Base-by-base conservation (phyloP, 2,113 vertebrate genomes). In the Saccopteryx leptura region DNA sequence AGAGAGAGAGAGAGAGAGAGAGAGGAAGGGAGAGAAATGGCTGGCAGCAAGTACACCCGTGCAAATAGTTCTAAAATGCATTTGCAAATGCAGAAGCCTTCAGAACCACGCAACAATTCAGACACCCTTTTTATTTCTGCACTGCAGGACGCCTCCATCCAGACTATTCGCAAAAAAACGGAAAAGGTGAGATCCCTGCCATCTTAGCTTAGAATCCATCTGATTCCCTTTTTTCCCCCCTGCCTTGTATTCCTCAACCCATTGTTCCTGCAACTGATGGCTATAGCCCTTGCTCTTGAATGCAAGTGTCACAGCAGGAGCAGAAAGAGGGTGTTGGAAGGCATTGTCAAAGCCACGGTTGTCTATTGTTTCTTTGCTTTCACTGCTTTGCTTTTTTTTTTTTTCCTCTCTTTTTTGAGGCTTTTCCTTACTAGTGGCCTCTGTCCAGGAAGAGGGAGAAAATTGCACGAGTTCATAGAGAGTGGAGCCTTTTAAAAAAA, bases 131-230 rank as follows among this genome's bases (percentile, higher is more conserved):
- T 98, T 97, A 98, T 98, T 98, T 98, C 97, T 98, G 98, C 98
- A 97, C 97, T 79, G 97, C 90, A 97, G 98, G 98, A 98, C 72
- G 96, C 69, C 97, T 98, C 96, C 98, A 98, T 98, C 98, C 98
- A 98, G 98, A 98, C 98, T 98, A 97, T 97, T 98, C 52, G 91
- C 39, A 98, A 98, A 98, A 98, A 97, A 92, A 91, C 65, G 97
- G 97, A 98, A 98, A 98, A 98, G 98, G 98, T 98, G 98, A 98
- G 98, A 98, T 97, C 98, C 97, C 97, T 98, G 98, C 97, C 98
- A 98, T 98, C 96, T 98, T 98, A 98, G 98, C 97, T 98, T 98
- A 95, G 97, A 98, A 98, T 98, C 97, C 98, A 97, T 98, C 98
- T 97, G 96, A 96, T 98, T 98, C 97, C 98, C 97, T 96, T 97